Evolutionary conservation across 23 tunicate species (phyloP).

Genomic region (Aplidium turbinatum): DNA sequence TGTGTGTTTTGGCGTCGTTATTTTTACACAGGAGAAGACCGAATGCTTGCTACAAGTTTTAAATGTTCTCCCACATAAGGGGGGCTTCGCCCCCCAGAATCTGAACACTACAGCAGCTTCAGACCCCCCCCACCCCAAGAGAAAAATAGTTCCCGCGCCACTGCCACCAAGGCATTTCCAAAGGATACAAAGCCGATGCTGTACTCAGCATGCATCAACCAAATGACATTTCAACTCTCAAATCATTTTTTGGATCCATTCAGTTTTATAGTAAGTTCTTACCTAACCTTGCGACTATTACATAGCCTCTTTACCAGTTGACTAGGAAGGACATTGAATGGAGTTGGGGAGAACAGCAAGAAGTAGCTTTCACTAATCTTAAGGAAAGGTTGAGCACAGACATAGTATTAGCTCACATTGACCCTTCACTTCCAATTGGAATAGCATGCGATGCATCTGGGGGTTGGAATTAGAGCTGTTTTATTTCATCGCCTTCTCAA

Average conservation of each 20-base stretch:
- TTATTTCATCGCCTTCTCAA: constrained; percentile 31
- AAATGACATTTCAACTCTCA: background rate
- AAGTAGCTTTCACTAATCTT: background rate
- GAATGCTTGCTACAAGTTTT: too few relatives aligned
- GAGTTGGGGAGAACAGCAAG: too few relatives aligned
- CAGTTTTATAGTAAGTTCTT: constrained; percentile 9
- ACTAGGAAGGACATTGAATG: too few relatives aligned
- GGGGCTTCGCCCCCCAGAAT: too few relatives aligned
- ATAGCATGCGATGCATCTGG: too few relatives aligned
- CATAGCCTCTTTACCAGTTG: background rate
- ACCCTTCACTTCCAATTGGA: too few relatives aligned
- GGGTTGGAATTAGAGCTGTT: constrained; percentile 31
- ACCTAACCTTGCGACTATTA: background rate
- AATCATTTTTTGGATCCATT: constrained; percentile 14
- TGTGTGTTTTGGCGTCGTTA: too few relatives aligned
- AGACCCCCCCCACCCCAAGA: too few relatives aligned
- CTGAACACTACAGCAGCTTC: too few relatives aligned
- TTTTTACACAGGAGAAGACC: too few relatives aligned
- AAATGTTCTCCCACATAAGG: too few relatives aligned
- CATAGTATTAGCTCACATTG: constrained; percentile 3
- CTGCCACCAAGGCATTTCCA: constrained; percentile 10
- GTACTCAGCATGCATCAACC: constrained; percentile 6
- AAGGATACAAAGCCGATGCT: constrained; percentile 1
- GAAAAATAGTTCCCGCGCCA: too few relatives aligned
- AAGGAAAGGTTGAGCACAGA: background rate